These are phyloP conservation scores for Podarcis lilfordi DNA, from an alignment of 2,797 vertebrate species.

Conservation along the genomic window DNA sequence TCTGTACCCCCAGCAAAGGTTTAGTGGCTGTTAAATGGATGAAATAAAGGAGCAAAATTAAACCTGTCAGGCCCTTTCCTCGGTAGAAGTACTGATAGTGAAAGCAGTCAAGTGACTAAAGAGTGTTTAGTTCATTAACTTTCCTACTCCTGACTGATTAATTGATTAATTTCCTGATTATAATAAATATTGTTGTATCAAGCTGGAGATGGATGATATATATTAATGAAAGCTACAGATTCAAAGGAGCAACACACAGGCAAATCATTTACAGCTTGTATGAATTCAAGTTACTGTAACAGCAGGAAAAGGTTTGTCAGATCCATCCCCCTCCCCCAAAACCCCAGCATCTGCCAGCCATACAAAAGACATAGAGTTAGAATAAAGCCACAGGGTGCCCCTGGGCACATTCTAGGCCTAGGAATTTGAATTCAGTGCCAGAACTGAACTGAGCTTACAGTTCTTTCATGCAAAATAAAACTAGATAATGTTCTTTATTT, in stretches of 20 bases:
- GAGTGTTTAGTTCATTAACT: conserved; percentile 4
- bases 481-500: no score
- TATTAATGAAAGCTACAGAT: not conserved
- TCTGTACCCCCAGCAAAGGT: not conserved
- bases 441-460: no score
- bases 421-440: no score
- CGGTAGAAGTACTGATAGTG: not conserved
- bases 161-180: conserved; percentile 25
- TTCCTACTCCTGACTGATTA: not conserved
- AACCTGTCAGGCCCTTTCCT: not conserved
- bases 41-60: conserved; percentile 6
- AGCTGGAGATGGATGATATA: not conserved
- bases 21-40: conserved; percentile 24
- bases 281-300: not conserved
- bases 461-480: no score
- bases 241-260: not conserved
- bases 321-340: no score
- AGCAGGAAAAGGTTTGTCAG: not conserved
- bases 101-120: not conserved
- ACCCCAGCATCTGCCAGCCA: no score
- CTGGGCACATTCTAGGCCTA: no score
- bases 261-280: not conserved
- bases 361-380: no score
- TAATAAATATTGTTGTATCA: conserved; percentile 8
- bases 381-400: no score